Evolutionary conservation across 2,888 invertebrate genomes (phyloP).

Genomic region (Drosophila paranaensis): DNA sequence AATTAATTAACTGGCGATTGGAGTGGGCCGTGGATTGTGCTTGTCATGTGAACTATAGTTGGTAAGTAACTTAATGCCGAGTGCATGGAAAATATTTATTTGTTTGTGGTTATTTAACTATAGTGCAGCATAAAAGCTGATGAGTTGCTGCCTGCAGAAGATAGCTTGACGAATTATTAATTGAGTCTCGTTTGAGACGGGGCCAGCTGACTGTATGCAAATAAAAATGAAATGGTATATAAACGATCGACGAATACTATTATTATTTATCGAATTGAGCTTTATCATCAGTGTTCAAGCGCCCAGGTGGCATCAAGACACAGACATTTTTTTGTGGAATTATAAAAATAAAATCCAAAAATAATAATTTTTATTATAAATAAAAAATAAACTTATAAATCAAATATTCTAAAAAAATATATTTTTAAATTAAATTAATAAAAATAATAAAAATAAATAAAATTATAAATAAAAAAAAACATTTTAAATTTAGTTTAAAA

Average conservation of each 20-base stretch:
- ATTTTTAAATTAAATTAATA: too few species aligned
- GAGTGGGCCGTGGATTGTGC: background rate
- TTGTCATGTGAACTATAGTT: slow-evolving; percentile 16
- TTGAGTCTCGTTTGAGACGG: background rate
- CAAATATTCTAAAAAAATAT: too few species aligned
- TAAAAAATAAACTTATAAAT: too few species aligned
- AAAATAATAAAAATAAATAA: too few species aligned
- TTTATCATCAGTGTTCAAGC: too few species aligned
- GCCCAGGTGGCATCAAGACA: too few species aligned
- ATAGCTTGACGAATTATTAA: background rate
- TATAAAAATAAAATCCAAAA: too few species aligned
- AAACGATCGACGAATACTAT: background rate
- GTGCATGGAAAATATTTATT: background rate
- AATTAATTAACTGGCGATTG: slow-evolving; percentile 53
- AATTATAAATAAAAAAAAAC: too few species aligned
- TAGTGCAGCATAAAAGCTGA: slow-evolving; percentile 3
- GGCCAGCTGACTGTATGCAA: rapidly evolving
- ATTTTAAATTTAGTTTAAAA: too few species aligned
- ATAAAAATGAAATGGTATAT: background rate
- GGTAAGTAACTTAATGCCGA: slow-evolving; percentile 6
- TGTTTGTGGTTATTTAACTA: slow-evolving; percentile 3
- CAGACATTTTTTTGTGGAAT: too few species aligned
- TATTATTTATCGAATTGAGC: too few species aligned
- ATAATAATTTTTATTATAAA: too few species aligned
- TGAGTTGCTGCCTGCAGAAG: background rate